phyloP scores from a whole-genome alignment of 2,113 vertebrate genomes.

The Epinephelus moara region DNA sequence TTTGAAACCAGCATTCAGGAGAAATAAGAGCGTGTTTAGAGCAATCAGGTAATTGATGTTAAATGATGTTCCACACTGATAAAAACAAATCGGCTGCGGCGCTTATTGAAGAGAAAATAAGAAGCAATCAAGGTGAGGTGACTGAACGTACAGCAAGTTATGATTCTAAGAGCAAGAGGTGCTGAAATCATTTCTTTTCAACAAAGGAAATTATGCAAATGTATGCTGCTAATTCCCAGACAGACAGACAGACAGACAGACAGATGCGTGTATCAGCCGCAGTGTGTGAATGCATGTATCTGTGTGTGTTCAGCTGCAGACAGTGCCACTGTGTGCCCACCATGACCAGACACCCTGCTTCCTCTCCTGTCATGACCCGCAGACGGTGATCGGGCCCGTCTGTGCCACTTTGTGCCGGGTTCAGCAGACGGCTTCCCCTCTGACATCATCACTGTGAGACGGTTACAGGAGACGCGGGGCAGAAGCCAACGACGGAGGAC shows the following conservation, averaged over 20 bases:
- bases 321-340: constrained; percentile 58
- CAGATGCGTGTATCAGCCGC: neutral
- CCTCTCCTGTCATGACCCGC: constrained; percentile 50
- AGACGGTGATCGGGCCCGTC: constrained; percentile 44
- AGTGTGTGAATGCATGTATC: neutral
- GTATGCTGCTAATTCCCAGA: constrained; percentile 6
- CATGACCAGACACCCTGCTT: constrained; percentile 67
- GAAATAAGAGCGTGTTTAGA: neutral
- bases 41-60: constrained; percentile 21
- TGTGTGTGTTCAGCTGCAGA: constrained; percentile 36
- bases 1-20: neutral
- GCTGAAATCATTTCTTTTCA: neutral
- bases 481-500: neutral
- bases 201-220: neutral
- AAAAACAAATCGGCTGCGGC: constrained; percentile 12
- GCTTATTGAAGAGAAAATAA: constrained; percentile 28
- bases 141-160: neutral
- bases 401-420: constrained; percentile 66
- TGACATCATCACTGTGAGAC: constrained; percentile 70
- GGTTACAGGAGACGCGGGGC: constrained; percentile 11
- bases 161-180: neutral
- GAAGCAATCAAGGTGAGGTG: constrained; percentile 9
- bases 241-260: constrained; percentile 5
- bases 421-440: constrained; percentile 43
- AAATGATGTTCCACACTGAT: constrained; percentile 9